Percentiles rank a stretch among this genome's conserved stretches.
Conservation (phyloP, 2,888 invertebrate genomes). For the Spodoptera picta region DNA sequence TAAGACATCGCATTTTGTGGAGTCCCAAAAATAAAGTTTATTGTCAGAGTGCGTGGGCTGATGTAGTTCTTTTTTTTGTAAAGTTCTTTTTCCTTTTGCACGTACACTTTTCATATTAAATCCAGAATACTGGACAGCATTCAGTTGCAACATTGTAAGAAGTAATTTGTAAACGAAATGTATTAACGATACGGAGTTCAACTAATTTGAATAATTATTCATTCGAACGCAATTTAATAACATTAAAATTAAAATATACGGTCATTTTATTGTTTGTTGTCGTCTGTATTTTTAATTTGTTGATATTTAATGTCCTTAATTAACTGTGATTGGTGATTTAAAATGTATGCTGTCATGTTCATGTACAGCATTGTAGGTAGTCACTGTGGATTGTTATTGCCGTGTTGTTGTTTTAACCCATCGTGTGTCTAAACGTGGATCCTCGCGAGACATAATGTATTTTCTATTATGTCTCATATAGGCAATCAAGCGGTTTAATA, state of each 20-base stretch:
- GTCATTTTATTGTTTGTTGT: conserved; percentile 34
- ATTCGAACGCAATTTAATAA: conserved; percentile 32
- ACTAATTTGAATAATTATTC: conserved; percentile 50
- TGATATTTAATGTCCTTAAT: conserved; percentile 32
- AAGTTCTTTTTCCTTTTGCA: conserved; percentile 27
- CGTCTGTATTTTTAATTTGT: conserved; percentile 24
- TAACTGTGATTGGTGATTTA: conserved; percentile 12
- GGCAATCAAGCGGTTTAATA: no score
- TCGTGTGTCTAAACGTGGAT: no score
- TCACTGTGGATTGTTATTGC: no score
- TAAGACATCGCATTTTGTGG: conserved; percentile 70
- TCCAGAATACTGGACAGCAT: conserved; percentile 30
- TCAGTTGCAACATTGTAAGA: conserved; percentile 49
- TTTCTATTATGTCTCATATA: no score
- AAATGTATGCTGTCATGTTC: background rate
- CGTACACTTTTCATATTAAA: conserved; percentile 51
- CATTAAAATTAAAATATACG: conserved; percentile 37
- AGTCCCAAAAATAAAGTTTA: conserved; percentile 82
- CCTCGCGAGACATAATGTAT: no score
- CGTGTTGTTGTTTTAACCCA: no score
- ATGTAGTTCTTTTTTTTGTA: conserved; percentile 54
- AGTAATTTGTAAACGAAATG: conserved; percentile 19
- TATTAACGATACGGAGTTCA: conserved; percentile 45
- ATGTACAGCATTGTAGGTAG: background rate
- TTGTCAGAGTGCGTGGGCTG: conserved; percentile 76